Percentiles rank a stretch among this genome's conserved stretches.
Conservation (phyloP, 2,113 vertebrate genomes). For the Paradoxurus hermaphroditus region DNA sequence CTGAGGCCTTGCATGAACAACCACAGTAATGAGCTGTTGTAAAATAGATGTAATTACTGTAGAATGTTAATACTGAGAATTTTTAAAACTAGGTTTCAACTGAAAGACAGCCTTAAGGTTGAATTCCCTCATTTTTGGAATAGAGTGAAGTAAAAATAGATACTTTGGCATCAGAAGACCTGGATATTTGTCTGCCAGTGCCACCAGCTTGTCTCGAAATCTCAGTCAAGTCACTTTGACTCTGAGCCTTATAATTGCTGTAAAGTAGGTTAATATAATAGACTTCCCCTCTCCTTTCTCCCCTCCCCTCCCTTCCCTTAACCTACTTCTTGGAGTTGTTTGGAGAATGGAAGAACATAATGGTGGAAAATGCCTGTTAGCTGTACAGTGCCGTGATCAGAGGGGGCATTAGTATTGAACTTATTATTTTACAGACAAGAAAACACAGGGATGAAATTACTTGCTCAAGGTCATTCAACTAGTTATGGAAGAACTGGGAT, state of each 20-base stretch:
- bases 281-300: neutral
- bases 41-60: neutral
- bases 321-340: neutral
- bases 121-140: neutral
- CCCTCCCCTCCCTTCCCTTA: no score
- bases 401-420: neutral
- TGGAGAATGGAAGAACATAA: no score
- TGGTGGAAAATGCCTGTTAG: neutral
- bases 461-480: neutral
- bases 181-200: neutral
- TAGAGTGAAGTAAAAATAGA: neutral
- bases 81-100: neutral
- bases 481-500: neutral
- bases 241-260: neutral
- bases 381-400: neutral
- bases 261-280: neutral
- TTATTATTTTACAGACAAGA: neutral
- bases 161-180: neutral
- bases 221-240: neutral
- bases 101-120: neutral
- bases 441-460: neutral
- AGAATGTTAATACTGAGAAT: neutral
- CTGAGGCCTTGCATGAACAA: neutral
- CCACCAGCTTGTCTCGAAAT: neutral
- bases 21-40: no score